Percentiles rank a stretch among this genome's conserved stretches.
These are phyloP conservation scores for Cinclus cinclus DNA, from an alignment of 2,113 vertebrate species.

Conservation along the genomic window DNA sequence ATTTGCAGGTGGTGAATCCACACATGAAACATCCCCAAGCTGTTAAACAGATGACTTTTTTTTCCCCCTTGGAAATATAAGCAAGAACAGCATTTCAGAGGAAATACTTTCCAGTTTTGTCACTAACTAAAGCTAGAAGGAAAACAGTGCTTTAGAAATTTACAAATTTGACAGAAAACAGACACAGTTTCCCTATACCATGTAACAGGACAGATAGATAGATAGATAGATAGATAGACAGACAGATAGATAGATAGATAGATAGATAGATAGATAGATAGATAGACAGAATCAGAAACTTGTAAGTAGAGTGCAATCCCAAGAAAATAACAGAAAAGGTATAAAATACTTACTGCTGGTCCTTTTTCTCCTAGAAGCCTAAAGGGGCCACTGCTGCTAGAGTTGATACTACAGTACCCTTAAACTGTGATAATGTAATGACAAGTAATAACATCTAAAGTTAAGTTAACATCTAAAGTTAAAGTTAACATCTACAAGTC, in stretches of 20 bases:
- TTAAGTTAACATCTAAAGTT: too few relatives aligned
- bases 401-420: not conserved
- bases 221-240: not conserved
- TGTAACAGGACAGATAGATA: not conserved
- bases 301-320: not conserved
- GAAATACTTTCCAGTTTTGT: not conserved
- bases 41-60: not conserved
- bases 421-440: not conserved
- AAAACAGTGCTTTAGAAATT: conserved; percentile 12
- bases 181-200: not conserved
- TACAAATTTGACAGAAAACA: not conserved
- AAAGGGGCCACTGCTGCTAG: not conserved
- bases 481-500: not conserved
- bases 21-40: not conserved
- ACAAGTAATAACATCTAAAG: not conserved
- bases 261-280: not conserved
- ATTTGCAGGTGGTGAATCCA: not conserved
- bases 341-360: not conserved
- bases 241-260: too few relatives aligned
- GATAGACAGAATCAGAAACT: not conserved
- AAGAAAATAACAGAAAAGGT: not conserved
- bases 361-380: not conserved
- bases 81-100: not conserved
- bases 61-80: not conserved
- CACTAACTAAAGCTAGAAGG: not conserved